phyloP scores from a whole-genome alignment of 2,113 vertebrate genomes.

The Entosphenus tridentatus region DNA sequence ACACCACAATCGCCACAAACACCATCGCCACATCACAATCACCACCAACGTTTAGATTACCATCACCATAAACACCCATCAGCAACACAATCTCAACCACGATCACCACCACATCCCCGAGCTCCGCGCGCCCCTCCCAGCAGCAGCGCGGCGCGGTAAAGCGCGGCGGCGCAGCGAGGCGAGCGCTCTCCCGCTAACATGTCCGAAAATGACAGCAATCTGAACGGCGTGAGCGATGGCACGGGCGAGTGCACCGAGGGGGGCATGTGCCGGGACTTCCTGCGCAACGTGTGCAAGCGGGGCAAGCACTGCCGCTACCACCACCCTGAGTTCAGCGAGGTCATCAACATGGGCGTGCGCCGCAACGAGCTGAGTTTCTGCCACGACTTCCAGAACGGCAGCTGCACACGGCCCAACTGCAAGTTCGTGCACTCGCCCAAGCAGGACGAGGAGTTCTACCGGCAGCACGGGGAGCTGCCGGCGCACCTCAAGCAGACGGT shows the following conservation, averaged over 20 bases:
- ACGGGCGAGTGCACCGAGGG: conserved; percentile 17
- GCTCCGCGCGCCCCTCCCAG: no score
- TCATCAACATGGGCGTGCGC: conserved; percentile 69
- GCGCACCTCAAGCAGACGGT: conserved; percentile 62
- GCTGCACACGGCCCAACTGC: conserved; percentile 69
- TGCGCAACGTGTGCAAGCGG: conserved; percentile 79
- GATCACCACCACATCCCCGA: no score
- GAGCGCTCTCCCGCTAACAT: not conserved
- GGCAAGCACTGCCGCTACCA: conserved; percentile 83
- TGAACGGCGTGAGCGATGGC: conserved; percentile 20
- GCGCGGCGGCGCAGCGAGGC: no score
- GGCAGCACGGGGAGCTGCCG: conserved; percentile 69
- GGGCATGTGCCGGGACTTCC: conserved; percentile 65
- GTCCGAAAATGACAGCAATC: conserved; percentile 2
- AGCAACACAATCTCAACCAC: no score
- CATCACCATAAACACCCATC: no score
- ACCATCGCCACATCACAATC: no score
- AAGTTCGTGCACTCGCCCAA: conserved; percentile 85
- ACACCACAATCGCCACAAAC: no score
- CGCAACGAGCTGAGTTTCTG: conserved; percentile 97
- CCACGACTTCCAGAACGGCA: conserved; percentile 90
- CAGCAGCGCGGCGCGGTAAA: no score
- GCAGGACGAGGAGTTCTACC: conserved; percentile 89
- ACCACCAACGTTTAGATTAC: no score
- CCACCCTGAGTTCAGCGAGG: conserved; percentile 71